Conservation (phyloP, 1,140 invertebrate genomes). For the Drosophila sulfurigaster region DNA sequence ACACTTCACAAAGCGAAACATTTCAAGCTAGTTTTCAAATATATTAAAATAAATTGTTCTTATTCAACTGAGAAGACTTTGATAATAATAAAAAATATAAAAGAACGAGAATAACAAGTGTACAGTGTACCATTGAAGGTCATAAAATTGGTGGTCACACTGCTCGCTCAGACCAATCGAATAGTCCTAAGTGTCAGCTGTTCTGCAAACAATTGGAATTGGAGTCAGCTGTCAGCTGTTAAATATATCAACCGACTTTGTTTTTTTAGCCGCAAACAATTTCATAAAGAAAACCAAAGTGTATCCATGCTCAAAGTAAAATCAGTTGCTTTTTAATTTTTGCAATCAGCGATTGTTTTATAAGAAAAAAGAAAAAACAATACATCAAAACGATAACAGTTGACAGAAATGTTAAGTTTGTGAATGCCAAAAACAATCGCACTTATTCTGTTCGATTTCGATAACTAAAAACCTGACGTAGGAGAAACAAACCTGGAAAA, state of each 20-base stretch:
- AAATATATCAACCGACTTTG: not conserved
- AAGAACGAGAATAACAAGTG: too few relatives aligned
- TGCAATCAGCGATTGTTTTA: not conserved
- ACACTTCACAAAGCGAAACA: too few relatives aligned
- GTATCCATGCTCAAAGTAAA: not conserved
- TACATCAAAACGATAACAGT: constrained; percentile 5
- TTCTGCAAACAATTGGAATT: not conserved
- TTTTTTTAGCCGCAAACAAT: not conserved
- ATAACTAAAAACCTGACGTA: constrained; percentile 54
- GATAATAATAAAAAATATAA: too few relatives aligned
- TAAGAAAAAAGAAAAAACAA: not conserved
- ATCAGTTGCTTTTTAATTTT: not conserved
- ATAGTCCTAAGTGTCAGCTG: constrained; percentile 21
- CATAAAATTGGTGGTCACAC: not conserved
- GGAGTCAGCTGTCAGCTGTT: not conserved
- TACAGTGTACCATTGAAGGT: too few relatives aligned
- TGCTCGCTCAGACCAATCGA: constrained; percentile 1
- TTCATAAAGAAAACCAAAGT: not conserved
- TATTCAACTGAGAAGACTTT: too few relatives aligned
- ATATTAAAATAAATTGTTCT: too few relatives aligned
- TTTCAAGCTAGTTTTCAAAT: too few relatives aligned
- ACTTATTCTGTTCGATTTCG: constrained; percentile 25
- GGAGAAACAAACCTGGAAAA: constrained; percentile 64
- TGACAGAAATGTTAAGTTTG: constrained; percentile 4
- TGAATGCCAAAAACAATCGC: constrained; percentile 29